Base-by-base conservation (phyloP, 2,113 vertebrate species). In the Orthonyx spaldingii region DNA sequence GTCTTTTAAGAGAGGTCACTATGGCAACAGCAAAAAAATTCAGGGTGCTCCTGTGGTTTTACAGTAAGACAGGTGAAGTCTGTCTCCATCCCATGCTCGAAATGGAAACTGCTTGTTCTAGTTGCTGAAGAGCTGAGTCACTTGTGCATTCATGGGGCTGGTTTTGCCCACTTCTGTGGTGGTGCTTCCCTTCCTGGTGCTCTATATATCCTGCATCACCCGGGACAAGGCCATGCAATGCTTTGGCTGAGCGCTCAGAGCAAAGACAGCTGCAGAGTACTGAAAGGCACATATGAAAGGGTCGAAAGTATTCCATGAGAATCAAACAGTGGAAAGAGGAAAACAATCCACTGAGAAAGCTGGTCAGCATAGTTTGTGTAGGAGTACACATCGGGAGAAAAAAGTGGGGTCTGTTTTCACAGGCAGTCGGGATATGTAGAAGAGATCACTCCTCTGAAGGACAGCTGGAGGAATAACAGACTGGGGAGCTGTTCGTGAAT, bases 21-120 rank as follows among this genome's bases (percentile, higher is more conserved):
- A 93, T 96, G 88, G 90, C 90, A 97, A 96, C 82, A 92, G 56
- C 47, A 93, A 70, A 65, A 50, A 83, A 84, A 27, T 6, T 83
- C 59, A 8, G 71, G 28, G 23, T 68, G 64, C 60, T 81, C 20
- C 26, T 63, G 44, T 50, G 69, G 42, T 61, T 90, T 92, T 78
- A 41, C 44, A 85, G 49, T 76, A 49, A 46, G 16, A 19, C 60
- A 65, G 82, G 72, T 89, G 85, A 88, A 89, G 56, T 41, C 49
- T 59, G 3, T 63, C 64, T 88, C 44, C 41, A 20, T 57, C 69
- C 87, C 44, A 16, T 44, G 37, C 41, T 66, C 0, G 0, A 75
- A 90, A 70, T 27, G 55, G 65, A 85, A 94, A 49, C 18, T 41
- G 21, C 8, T 1, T 32, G 10, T 77, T 95, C 44, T 61, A 8